Evolutionary conservation across 2,888 invertebrate genomes (phyloP), one percentile per base, ranked within the genome.

Genomic region (Odontothrips loti): DNA sequence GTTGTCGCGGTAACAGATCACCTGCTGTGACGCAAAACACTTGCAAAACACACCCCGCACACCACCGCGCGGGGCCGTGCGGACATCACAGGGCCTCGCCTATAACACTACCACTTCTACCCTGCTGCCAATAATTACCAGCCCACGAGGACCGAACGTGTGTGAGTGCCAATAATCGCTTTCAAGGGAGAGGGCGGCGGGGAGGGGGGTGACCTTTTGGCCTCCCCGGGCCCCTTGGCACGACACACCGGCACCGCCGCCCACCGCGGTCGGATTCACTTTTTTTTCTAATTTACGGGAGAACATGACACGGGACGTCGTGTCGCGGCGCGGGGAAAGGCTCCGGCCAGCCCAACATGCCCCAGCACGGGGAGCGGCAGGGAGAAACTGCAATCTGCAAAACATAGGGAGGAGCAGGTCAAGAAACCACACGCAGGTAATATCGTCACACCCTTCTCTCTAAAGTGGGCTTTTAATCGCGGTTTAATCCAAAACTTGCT

Each of bases 21-120:
- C 58, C 58, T 15, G 58, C 58, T 58, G 58, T 58, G 58, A 58
- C 58, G 58, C 58, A 58, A 58, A 58, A 58, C 58, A 58, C 58
- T 58, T 58, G 58, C 58, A 11, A 58, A 51, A 51, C 51, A 51
- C 34, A 43, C 34, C 34, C 34, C 34, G 34, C 34, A 43, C 34
- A 43, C 34, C 58, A 58, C 20, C 58, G 20, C 58, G 34, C 34
- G 34, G 34, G 6, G 34, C 34, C 34, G n/a, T 6, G 34, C 34
- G 34, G 34, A 43, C 34, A 2, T 43, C 34, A 43, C 3, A 43
- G 34, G 34, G 34, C 34, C 34, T 43, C 34, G 34, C 34, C 34
- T 43, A 43, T 43, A 43, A 43, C 34, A 43, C 34, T 6, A 6
- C 34, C 34, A 43, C 34, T 6, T 43, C 34, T 43, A 43, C 34